These are phyloP conservation scores for Helarctos malayanus DNA, from an alignment of 2,797 vertebrate genomes.

Conservation along the genomic window DNA sequence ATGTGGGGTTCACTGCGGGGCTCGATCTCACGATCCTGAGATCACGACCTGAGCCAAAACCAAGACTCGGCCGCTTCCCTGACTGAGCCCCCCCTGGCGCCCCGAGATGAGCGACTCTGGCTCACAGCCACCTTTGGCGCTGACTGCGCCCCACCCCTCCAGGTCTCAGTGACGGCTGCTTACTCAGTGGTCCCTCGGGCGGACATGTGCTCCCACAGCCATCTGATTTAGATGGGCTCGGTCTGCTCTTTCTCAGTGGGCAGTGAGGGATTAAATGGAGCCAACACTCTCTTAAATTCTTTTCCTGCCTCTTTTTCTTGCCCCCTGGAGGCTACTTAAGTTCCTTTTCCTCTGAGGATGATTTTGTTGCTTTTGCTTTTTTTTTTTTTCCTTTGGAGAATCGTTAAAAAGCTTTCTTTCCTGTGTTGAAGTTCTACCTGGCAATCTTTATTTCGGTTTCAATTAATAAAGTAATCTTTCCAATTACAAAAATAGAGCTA, in stretches of 20 bases:
- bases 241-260: background rate
- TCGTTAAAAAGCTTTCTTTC: background rate
- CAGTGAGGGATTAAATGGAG: background rate
- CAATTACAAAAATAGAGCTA: background rate
- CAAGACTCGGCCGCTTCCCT: too few relatives aligned
- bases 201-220: background rate
- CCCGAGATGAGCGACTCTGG: background rate
- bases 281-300: background rate
- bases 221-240: background rate
- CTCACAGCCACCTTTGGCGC: background rate
- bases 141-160: background rate
- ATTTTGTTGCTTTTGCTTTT: background rate
- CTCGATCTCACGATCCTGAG: background rate
- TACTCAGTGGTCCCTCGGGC: background rate
- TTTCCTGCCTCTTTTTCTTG: background rate
- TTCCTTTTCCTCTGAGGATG: constrained; percentile 22
- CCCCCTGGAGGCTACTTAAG: background rate
- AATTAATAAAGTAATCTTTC: background rate
- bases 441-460: constrained; percentile 30
- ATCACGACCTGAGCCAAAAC: background rate
- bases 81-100: too few relatives aligned
- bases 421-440: background rate
- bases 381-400: background rate
- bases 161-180: background rate
- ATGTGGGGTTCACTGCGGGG: background rate